phyloP scores from a whole-genome alignment of 2,797 vertebrate genomes.

The Lates japonicus region DNA sequence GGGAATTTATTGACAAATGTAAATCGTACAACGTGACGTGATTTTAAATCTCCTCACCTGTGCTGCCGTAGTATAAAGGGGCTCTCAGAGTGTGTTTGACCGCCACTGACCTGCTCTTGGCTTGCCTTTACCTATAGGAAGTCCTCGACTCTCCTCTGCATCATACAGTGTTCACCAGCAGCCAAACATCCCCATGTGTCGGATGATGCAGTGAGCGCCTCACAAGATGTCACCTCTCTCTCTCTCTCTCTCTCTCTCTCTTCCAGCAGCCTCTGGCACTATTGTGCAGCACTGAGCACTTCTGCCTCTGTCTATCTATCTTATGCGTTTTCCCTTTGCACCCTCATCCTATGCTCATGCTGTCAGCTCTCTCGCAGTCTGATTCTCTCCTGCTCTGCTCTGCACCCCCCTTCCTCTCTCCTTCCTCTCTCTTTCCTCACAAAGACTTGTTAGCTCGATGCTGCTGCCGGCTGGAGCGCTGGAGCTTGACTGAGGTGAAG shows the following conservation, averaged over 20 bases:
- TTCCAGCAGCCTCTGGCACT: slow-evolving; percentile 58
- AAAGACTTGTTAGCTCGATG: slow-evolving; percentile 93
- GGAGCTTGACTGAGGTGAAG: slow-evolving; percentile 90
- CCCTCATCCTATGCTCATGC: slow-evolving; percentile 62
- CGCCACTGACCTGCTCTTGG: slow-evolving; percentile 78
- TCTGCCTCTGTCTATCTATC: slow-evolving; percentile 60
- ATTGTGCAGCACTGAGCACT: slow-evolving; percentile 66
- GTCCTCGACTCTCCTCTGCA: slow-evolving; percentile 74
- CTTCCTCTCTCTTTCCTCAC: slow-evolving; percentile 77
- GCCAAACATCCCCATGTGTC: slow-evolving; percentile 81
- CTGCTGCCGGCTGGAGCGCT: slow-evolving; percentile 91
- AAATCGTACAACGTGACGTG: slow-evolving; percentile 47
- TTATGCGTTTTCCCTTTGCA: slow-evolving; percentile 56
- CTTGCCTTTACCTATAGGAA: slow-evolving; percentile 72
- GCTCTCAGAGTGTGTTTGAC: slow-evolving; percentile 17
- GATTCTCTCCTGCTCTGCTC: slow-evolving; percentile 45
- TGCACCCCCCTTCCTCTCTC: slow-evolving; percentile 29
- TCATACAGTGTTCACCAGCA: slow-evolving; percentile 72
- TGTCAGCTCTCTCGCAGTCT: slow-evolving; percentile 67
- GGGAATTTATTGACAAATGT: slow-evolving; percentile 66
- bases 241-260: slow-evolving; percentile 32
- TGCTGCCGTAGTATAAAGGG: background rate
- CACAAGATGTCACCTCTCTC: slow-evolving; percentile 76
- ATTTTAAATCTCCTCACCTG: background rate
- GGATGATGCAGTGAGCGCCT: slow-evolving; percentile 80